A percentile compares a stretch with the other conserved stretches of the same genome.
Conservation (phyloP, 2,888 invertebrate genomes). For the Dryobotodes eremita region DNA sequence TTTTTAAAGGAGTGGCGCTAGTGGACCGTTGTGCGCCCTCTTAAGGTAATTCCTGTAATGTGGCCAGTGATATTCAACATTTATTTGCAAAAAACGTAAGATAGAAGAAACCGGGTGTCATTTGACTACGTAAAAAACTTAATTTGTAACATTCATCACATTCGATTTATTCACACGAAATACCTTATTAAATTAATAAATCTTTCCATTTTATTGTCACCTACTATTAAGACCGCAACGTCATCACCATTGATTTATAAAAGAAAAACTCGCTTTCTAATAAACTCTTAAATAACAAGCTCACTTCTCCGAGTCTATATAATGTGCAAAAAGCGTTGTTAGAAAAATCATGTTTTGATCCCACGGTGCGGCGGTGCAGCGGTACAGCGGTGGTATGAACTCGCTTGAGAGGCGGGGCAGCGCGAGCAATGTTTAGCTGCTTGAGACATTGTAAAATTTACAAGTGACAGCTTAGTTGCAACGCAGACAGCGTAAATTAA, state of each 20-base stretch:
- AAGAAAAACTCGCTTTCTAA: constrained; percentile 35
- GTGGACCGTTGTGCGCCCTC: no score
- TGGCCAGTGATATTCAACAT: no score
- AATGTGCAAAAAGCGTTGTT: constrained; percentile 29
- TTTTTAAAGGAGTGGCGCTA: no score
- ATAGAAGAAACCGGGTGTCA: neutral
- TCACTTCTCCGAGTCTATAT: neutral
- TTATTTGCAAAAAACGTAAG: neutral
- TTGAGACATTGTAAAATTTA: constrained; percentile 32
- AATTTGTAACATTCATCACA: neutral
- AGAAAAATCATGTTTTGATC: constrained; percentile 31
- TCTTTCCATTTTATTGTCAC: no score
- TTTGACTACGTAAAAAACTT: neutral
- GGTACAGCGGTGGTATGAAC: neutral
- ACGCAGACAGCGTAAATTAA: constrained; percentile 37
- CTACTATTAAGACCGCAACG: neutral
- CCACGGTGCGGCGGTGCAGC: constrained; percentile 22
- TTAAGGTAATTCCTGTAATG: neutral
- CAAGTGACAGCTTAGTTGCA: constrained; percentile 32
- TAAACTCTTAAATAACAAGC: constrained; percentile 39
- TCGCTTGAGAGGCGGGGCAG: constrained; percentile 22
- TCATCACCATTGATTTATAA: neutral
- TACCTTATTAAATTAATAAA: neutral
- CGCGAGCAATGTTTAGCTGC: neutral
- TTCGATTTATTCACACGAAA: neutral